Base-by-base conservation (phyloP, 2,888 invertebrate species). In the Apodemia mormo region DNA sequence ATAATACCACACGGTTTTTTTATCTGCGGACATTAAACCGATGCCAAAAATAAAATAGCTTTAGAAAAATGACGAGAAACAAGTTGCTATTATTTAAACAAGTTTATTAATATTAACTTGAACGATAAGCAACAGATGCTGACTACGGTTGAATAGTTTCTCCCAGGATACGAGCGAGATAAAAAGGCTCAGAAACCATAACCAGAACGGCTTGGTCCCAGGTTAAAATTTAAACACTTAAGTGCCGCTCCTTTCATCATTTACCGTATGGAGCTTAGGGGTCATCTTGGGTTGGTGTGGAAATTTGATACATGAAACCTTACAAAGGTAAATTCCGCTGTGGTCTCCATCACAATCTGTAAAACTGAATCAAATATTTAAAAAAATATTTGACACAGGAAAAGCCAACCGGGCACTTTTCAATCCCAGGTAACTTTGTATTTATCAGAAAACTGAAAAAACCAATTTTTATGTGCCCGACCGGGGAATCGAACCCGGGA, bases 301-400 rank as follows among this genome's bases (percentile, higher is more conserved):
- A 37, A 73, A 77, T 66, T 58, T 72, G 61, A 76, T 76, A 76
- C 30, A 66, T 29, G 76, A 77, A 77, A 72, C 77, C 76, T 33
- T 70, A 66, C 45, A 45, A 61, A 61, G 6, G 64, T 22, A 52
- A 56, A 30, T 66, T 66, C 52, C 30, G 2, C 56, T 45, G 56
- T 49, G 29, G 5, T 67, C n/a, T 54, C 12, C 10, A 45, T 4
- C 45, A 45, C 10, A 45, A 45, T 45, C 2, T 45, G 2, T 14
- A 67, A 30, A 9, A 12, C 14, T 8, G 8, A 8, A 40, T 40
- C 0, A 40, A 40, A 37, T 37, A 37, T 37, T 37, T 37, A 37
- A 2, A 37, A 37, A 37, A 37, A 29, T 66, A n/a, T 37, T 66
- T 45, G 14, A 43, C 12, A 1, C 33, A 40, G 8, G 5, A 65